A percentile compares a stretch with the other conserved stretches of the same genome.
phyloP scores from a whole-genome alignment of 1,140 invertebrate species.

The Zaprionus inermis region DNA sequence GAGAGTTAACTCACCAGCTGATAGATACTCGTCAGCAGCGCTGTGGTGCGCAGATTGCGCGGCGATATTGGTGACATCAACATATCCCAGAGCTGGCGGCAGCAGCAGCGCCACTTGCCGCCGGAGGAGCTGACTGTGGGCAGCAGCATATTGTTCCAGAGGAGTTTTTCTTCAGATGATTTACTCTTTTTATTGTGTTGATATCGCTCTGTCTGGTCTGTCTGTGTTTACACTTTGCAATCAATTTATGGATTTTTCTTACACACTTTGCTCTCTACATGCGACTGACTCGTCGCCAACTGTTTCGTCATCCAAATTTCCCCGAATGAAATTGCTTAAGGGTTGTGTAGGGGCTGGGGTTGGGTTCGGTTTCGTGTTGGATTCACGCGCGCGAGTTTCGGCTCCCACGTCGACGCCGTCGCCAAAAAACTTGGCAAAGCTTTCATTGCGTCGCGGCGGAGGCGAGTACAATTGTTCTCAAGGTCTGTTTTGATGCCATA shows the following conservation, averaged over 20 bases:
- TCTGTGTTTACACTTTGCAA: constrained; percentile 41
- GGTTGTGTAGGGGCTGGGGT: constrained; percentile 14
- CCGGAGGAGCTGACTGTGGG: constrained; percentile 38
- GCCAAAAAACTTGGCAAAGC: constrained; percentile 49
- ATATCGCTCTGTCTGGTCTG: neutral
- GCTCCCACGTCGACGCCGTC: neutral
- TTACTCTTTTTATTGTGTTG: neutral
- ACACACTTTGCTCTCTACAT: constrained; percentile 17
- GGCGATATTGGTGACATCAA: constrained; percentile 74
- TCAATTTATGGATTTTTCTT: constrained; percentile 78
- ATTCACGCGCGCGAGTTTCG: neutral
- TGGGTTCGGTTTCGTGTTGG: neutral
- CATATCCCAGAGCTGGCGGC: constrained; percentile 60
- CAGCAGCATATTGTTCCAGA: constrained; percentile 58
- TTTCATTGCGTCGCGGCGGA: constrained; percentile 24
- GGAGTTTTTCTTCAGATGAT: neutral
- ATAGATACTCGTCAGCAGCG: constrained; percentile 76
- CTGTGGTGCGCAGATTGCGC: constrained; percentile 75
- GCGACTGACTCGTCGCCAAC: constrained; percentile 49
- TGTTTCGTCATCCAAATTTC: constrained; percentile 72
- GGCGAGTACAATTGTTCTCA: constrained; percentile 38
- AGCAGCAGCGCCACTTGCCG: constrained; percentile 51
- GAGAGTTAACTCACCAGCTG: constrained; percentile 72
- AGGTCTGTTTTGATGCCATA: constrained; percentile 62
- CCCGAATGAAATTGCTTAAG: constrained; percentile 38